phyloP scores from a whole-genome alignment of 2,113 vertebrate species.

The Atherinomorus stipes region DNA sequence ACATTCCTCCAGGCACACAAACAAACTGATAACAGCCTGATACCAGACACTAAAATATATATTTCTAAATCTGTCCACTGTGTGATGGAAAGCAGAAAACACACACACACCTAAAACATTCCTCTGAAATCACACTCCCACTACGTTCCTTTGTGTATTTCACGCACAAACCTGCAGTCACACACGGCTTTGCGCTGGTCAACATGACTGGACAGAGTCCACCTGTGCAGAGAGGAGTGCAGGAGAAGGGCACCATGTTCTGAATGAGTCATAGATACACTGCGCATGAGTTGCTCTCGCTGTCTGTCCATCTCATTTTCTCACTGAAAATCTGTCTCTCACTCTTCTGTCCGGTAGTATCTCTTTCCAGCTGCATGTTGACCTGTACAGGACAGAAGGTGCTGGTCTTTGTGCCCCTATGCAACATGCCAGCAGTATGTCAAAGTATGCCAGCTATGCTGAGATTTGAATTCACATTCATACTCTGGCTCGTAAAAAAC shows the following conservation, averaged over 20 bases:
- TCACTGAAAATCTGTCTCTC: conserved; percentile 35
- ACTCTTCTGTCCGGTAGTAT: not conserved
- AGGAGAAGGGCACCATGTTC: conserved; percentile 64
- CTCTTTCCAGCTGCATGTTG: not conserved
- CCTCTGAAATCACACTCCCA: conserved; percentile 37
- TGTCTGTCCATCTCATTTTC: conserved; percentile 22
- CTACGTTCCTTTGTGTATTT: conserved; percentile 4
- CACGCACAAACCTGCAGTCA: conserved; percentile 20
- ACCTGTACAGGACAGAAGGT: conserved; percentile 6
- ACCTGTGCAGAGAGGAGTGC: conserved; percentile 61
- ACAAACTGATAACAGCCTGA: conserved; percentile 53
- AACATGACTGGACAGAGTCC: conserved; percentile 50
- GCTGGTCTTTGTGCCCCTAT: conserved; percentile 4
- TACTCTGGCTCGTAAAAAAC: conserved; percentile 39
- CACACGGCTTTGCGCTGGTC: not conserved
- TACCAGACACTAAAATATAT: not conserved
- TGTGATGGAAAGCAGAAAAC: not conserved
- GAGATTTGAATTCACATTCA: conserved; percentile 55
- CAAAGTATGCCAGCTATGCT: conserved; percentile 64
- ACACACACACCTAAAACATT: conserved; percentile 31
- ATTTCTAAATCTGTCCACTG: conserved; percentile 10
- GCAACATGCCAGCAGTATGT: conserved; percentile 51
- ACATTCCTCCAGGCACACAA: conserved; percentile 60
- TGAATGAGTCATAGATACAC: conserved; percentile 69
- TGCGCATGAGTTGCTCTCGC: conserved; percentile 15